phyloP scores from a whole-genome alignment of 2,888 invertebrate species.

The Temnothorax ravouxi region DNA sequence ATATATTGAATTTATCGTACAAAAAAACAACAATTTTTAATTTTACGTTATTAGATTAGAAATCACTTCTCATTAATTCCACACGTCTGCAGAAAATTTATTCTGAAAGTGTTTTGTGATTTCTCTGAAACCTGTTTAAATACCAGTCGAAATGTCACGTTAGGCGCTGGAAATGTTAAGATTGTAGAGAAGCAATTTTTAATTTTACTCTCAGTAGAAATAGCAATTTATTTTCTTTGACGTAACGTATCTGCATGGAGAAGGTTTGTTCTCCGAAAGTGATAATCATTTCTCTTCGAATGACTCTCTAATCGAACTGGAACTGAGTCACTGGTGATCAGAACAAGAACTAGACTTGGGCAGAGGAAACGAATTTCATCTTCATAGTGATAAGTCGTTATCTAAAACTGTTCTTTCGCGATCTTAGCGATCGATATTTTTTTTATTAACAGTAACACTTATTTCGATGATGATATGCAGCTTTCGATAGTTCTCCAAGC shows the following conservation, averaged over 20 bases:
- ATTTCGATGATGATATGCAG: neutral
- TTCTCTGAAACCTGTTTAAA: constrained; percentile 19
- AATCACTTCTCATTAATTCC: neutral
- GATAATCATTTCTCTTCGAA: neutral
- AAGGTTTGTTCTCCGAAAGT: neutral
- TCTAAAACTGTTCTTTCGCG: neutral
- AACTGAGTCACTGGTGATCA: neutral
- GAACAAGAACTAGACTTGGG: constrained; percentile 1
- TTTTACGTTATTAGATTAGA: constrained; percentile 5
- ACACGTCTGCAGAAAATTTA: neutral
- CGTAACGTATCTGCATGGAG: neutral
- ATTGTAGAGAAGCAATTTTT: neutral
- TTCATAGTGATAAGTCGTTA: neutral
- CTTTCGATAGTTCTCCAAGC: neutral
- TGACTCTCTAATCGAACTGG: neutral
- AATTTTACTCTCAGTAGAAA: constrained; percentile 5
- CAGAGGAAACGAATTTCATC: neutral
- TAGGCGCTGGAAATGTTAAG: neutral
- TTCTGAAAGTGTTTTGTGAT: neutral
- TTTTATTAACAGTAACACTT: constrained; percentile 3
- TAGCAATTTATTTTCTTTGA: constrained; percentile 5
- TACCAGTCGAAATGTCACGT: neutral
- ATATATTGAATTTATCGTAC: neutral
- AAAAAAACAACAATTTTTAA: neutral
- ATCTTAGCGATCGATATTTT: constrained; percentile 2